A percentile compares a stretch with the other conserved stretches of the same genome.
Conservation (phyloP, 1,140 invertebrate species). For the Trachymyrmex cornetzi region DNA sequence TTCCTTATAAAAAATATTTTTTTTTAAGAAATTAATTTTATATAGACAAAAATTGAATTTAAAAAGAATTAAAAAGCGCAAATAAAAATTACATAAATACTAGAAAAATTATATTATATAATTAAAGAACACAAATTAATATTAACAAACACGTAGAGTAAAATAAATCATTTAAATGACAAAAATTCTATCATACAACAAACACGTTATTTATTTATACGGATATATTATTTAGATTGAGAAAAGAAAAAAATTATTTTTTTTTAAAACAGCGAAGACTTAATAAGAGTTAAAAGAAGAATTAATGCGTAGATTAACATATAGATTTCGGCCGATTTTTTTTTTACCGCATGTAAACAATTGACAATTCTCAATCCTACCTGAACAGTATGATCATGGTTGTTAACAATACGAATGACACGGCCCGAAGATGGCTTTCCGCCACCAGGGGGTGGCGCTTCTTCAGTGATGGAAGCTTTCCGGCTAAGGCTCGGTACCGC, state of each 20-base stretch:
- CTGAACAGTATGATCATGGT: constrained; percentile 96
- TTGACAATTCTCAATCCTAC: constrained; percentile 84
- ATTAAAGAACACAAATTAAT: too few relatives aligned
- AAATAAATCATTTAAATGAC: too few relatives aligned
- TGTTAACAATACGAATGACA: constrained; percentile 96
- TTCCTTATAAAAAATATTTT: background rate
- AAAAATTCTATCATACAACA: too few relatives aligned
- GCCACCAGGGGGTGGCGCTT: constrained; percentile 90
- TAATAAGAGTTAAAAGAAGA: background rate
- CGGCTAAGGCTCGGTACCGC: constrained; percentile 90
- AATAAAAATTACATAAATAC: background rate
- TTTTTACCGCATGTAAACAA: background rate
- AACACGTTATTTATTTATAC: too few relatives aligned
- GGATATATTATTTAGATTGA: too few relatives aligned
- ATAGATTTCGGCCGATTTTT: background rate
- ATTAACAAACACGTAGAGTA: too few relatives aligned
- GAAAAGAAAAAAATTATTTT: too few relatives aligned
- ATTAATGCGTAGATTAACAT: background rate
- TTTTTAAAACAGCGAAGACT: background rate
- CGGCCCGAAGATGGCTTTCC: constrained; percentile 93
- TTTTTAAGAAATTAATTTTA: background rate
- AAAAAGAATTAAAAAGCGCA: background rate
- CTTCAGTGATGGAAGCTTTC: constrained; percentile 87
- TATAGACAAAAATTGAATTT: background rate
- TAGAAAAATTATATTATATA: background rate